Evolutionary conservation across 2,888 invertebrate genomes (phyloP), one percentile per base, ranked within the genome.

Genomic region (Philopedon plagiatum): DNA sequence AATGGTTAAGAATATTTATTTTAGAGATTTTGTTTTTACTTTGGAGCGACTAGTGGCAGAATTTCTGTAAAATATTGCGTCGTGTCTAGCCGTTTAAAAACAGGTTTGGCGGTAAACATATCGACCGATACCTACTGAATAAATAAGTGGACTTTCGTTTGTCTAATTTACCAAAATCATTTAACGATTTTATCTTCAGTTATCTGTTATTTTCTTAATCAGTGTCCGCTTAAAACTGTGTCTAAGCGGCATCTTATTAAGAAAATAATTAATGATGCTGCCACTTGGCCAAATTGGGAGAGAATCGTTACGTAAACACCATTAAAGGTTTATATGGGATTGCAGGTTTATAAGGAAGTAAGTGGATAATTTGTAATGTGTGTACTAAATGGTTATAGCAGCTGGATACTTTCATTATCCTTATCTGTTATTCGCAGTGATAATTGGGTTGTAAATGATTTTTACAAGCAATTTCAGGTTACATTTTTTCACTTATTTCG

Each of bases 191-290:
- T 15, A 56, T 56, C 54, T 29, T 5, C 29, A 15, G 32, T 21
- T 32, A 32, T 29, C 8, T 26, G 9, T 19, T 15, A 13, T 9
- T 8, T 13, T 32, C 29, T 56, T 32, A 32, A 15, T 56, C 54
- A 11, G 1, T 29, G 7, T 32, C 54, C 4, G 51, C 9, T 56
- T 15, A 18, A 56, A 26, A 56, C 23, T 15, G 5, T 56, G 54
- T 56, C 18, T 44, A n/a, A 56, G 32, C 29, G 54, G 54, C 54
- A 23, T 56, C 29, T 56, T 56, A 29, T 56, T 56, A 56, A 56
- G 23, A 56, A 29, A 56, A 56, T 56, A 56, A 56, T 56, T 56
- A 44, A 44, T 51, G 54, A 56, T 8, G 32, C 5, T 56, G 9
- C 15, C 8, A 15, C 13, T 23, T 5, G 54, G 9, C 9, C 32